Percentiles rank a stretch among this genome's conserved stretches.
phyloP scores from a whole-genome alignment of 1,140 invertebrate species.

The Tetramorium alpestre region DNA sequence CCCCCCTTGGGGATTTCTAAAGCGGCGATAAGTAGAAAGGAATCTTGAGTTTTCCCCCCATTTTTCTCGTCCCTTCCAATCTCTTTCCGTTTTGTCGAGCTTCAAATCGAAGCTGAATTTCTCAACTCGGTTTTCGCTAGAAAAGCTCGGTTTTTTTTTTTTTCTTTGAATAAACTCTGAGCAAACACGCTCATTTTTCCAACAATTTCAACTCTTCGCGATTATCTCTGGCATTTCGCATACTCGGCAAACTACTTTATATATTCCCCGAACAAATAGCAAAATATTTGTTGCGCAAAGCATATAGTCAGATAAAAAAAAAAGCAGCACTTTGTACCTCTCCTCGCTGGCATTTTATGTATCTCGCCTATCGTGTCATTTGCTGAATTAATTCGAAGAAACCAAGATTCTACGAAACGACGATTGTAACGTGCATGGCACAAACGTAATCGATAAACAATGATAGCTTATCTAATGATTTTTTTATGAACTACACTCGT shows the following conservation, averaged over 20 bases:
- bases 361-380: background rate
- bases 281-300: background rate
- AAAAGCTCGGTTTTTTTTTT: background rate
- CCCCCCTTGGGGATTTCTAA: too few relatives aligned
- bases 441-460: slow-evolving; percentile 51
- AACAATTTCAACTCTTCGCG: background rate
- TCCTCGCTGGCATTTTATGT: background rate
- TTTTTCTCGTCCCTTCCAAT: too few relatives aligned
- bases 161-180: too few relatives aligned
- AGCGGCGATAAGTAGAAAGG: too few relatives aligned
- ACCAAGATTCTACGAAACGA: slow-evolving; percentile 9
- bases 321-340: background rate
- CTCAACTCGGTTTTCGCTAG: background rate
- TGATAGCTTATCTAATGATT: slow-evolving; percentile 51
- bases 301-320: background rate
- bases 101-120: too few relatives aligned
- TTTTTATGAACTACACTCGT: slow-evolving; percentile 7
- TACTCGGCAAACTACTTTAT: background rate
- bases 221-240: background rate
- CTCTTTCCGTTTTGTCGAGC: too few relatives aligned
- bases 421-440: background rate
- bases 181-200: background rate
- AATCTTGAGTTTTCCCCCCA: too few relatives aligned
- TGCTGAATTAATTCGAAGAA: slow-evolving; percentile 16
- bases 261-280: background rate